Conservation (phyloP, 1,140 invertebrate species). For the Helicoverpa zea region DNA sequence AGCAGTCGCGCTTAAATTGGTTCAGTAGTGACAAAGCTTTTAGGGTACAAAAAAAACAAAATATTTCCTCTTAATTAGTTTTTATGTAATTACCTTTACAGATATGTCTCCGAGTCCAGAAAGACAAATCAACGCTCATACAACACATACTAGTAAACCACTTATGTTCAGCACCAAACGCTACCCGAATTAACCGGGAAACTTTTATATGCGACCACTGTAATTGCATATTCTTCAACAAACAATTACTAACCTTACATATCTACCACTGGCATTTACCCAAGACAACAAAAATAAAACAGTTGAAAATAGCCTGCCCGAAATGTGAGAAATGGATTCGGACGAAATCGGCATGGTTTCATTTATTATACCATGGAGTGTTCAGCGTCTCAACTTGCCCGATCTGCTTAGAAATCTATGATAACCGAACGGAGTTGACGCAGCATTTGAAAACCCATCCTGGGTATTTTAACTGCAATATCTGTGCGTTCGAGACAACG, state of each 20-base stretch:
- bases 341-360: slow-evolving; percentile 52
- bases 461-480: slow-evolving; percentile 54
- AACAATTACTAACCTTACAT: slow-evolving; percentile 62
- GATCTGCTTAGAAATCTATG: slow-evolving; percentile 65
- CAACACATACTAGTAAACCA: slow-evolving; percentile 68
- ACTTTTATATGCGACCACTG: slow-evolving; percentile 74
- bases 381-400: slow-evolving; percentile 63
- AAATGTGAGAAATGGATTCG: slow-evolving; percentile 53
- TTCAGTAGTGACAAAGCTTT: too few species aligned
- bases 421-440: slow-evolving; percentile 38
- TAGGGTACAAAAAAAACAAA: too few species aligned
- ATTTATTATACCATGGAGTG: slow-evolving; percentile 60
- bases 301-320: slow-evolving; percentile 54
- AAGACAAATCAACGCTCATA: slow-evolving; percentile 48
- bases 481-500: slow-evolving; percentile 58
- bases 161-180: slow-evolving; percentile 59
- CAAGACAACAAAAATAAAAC: background rate
- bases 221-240: slow-evolving; percentile 71
- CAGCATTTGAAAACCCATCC: slow-evolving; percentile 61
- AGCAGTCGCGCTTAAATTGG: too few species aligned
- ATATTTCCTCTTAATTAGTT: too few species aligned
- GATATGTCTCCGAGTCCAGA: slow-evolving; percentile 61
- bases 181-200: slow-evolving; percentile 64
- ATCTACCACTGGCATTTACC: slow-evolving; percentile 51
- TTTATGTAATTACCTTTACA: slow-evolving; percentile 51